phyloP scores from a whole-genome alignment of 1,140 invertebrate genomes.

The Hyphantria cunea region DNA sequence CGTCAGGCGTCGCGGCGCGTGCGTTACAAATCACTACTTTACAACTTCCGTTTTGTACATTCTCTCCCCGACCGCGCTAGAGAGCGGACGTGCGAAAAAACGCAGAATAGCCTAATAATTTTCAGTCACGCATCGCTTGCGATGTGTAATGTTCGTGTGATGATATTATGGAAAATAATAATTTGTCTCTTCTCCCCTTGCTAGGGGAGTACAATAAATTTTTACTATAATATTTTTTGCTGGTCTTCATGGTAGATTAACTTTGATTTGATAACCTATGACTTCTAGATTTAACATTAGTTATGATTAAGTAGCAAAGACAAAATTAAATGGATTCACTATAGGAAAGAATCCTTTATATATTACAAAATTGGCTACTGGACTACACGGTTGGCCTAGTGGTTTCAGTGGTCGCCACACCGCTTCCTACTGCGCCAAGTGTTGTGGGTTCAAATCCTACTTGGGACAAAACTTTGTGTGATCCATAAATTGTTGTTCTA shows the following conservation, averaged over 20 bases:
- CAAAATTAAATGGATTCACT: too few relatives aligned
- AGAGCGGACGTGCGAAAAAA: conserved; percentile 58
- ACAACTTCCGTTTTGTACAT: conserved; percentile 71
- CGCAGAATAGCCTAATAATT: conserved; percentile 61
- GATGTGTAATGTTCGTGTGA: conserved; percentile 65
- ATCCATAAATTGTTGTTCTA: too few relatives aligned
- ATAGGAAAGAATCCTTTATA: too few relatives aligned
- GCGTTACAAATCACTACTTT: conserved; percentile 80
- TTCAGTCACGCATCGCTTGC: conserved; percentile 60
- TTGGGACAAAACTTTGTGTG: too few relatives aligned
- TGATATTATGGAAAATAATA: conserved; percentile 76
- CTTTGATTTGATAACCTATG: conserved; percentile 7
- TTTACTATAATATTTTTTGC: conserved; percentile 31
- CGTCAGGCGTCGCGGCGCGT: conserved; percentile 76
- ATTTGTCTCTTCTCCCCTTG: conserved; percentile 63
- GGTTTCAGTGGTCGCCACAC: too few relatives aligned
- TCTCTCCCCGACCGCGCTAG: conserved; percentile 47
- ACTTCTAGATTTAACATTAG: conserved; percentile 3
- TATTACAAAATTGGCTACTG: too few relatives aligned
- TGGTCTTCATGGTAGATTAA: conserved; percentile 18
- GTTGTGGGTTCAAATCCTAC: too few relatives aligned
- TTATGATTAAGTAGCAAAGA: not conserved
- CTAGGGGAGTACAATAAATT: conserved; percentile 28
- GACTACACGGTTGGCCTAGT: too few relatives aligned
- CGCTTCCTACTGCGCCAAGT: too few relatives aligned